A percentile compares a stretch with the other conserved stretches of the same genome.
phyloP scores from a whole-genome alignment of 2,888 invertebrate genomes.

The Acanthosepion pharaonis region DNA sequence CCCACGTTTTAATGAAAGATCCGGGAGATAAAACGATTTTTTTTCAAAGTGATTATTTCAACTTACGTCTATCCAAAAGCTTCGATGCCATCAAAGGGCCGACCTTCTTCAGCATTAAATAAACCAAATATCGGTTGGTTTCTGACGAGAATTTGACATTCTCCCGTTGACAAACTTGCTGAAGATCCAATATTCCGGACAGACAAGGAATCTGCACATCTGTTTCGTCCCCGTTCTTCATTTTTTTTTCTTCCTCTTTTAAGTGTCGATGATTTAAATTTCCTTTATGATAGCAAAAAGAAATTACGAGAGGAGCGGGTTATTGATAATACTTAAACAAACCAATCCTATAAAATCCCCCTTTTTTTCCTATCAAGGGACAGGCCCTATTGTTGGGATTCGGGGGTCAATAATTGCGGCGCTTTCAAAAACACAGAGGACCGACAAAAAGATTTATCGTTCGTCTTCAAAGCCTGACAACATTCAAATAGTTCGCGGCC shows the following conservation, averaged over 20 bases:
- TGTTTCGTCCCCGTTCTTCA: background rate
- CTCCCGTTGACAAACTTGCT: conserved; percentile 58
- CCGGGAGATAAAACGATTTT: background rate
- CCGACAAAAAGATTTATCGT: background rate
- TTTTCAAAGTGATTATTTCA: background rate
- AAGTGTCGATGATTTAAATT: background rate
- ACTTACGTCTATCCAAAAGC: conserved; percentile 58
- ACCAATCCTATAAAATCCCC: background rate
- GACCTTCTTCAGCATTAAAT: conserved; percentile 65
- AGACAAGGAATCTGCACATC: conserved; percentile 63
- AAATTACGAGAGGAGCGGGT: background rate
- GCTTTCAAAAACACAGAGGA: background rate
- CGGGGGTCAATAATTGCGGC: background rate
- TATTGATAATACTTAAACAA: background rate
- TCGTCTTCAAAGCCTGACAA: background rate
- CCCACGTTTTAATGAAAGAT: background rate
- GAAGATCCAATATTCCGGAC: conserved; percentile 64
- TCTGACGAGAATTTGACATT: conserved; percentile 64
- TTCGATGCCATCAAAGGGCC: conserved; percentile 68
- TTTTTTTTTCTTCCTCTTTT: background rate
- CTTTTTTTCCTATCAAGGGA: background rate
- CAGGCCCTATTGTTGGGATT: background rate
- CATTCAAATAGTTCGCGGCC: conserved; percentile 47
- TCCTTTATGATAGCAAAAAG: background rate
- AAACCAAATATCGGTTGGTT: conserved; percentile 65